Percentiles rank a stretch among this genome's conserved stretches.
Conservation (phyloP, 2,888 invertebrate species). For the Imbricaverruca yamaguchii region DNA sequence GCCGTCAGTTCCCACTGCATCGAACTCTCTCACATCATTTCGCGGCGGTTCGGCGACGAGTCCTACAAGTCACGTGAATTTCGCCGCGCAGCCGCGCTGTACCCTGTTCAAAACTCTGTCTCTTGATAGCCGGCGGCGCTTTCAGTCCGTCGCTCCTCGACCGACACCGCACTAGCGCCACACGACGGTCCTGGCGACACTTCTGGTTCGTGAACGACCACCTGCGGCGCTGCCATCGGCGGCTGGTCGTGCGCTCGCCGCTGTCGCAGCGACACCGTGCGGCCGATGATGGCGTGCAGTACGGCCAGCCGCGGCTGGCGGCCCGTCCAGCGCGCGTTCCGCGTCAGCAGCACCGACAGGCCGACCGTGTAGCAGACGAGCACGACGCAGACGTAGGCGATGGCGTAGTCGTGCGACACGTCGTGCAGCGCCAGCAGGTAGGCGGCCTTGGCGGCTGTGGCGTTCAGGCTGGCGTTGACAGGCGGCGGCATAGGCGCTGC, state of each 20-base stretch:
- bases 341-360: conserved; percentile 3
- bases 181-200: neutral
- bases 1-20: no score
- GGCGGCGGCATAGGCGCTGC: neutral
- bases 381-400: conserved; percentile 12
- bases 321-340: neutral
- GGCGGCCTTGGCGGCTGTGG: conserved; percentile 3
- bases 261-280: neutral
- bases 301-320: neutral
- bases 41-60: no score
- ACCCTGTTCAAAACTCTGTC: neutral
- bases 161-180: neutral
- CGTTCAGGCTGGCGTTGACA: neutral
- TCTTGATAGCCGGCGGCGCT: neutral
- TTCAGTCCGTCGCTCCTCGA: neutral
- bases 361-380: neutral
- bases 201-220: conserved; percentile 3
- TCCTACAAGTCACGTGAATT: no score
- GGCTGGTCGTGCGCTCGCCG: neutral
- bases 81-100: neutral
- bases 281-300: neutral
- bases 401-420: neutral
- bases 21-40: no score
- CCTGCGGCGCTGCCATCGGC: neutral
- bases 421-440: conserved; percentile 4